phyloP scores from a whole-genome alignment of 2,888 invertebrate species.

The Tipula confusa region DNA sequence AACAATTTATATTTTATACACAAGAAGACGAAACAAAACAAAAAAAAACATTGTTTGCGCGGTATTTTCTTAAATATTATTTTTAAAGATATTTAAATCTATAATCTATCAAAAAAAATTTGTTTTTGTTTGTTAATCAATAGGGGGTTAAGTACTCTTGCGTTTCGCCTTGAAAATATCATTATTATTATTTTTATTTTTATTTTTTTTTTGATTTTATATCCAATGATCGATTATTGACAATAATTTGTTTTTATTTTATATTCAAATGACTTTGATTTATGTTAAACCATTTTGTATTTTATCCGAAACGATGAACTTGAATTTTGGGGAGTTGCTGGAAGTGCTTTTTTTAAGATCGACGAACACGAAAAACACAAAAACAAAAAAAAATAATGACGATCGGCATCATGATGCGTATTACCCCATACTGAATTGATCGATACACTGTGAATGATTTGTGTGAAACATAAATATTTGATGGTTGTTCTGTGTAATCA shows the following conservation, averaged over 20 bases:
- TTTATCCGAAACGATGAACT: neutral
- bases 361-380: too few relatives aligned
- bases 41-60: neutral
- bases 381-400: neutral
- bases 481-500: neutral
- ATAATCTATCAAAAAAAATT: neutral
- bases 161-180: slow-evolving; percentile 3
- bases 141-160: slow-evolving; percentile 20
- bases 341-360: neutral
- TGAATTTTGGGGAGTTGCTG: neutral
- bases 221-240: slow-evolving; percentile 25
- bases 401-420: neutral
- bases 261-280: neutral
- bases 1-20: neutral
- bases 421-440: slow-evolving; percentile 12
- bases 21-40: too few relatives aligned
- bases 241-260: neutral
- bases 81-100: neutral
- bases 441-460: neutral
- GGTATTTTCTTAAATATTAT: neutral
- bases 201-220: neutral
- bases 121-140: slow-evolving; percentile 8
- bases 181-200: too few relatives aligned
- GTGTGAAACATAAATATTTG: neutral
- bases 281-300: neutral